Evolutionary conservation across 2,797 vertebrate genomes (phyloP).

Genomic region (Liparis tanakae): DNA sequence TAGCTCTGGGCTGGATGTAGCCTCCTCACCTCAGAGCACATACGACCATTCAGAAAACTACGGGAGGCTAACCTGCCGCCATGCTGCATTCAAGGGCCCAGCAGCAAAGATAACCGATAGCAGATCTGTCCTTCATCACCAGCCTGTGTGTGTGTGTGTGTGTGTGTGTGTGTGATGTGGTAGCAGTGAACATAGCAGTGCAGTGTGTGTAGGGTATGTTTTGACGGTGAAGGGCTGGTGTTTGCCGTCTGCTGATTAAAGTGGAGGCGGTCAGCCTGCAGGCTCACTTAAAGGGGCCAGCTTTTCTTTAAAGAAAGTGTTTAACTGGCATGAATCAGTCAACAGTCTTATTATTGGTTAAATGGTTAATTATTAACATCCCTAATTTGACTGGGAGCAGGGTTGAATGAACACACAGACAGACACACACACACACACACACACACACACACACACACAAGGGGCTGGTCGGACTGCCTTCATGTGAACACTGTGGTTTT

Average conservation of each 20-base stretch:
- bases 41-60: not conserved
- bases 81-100: not conserved
- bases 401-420: not conserved
- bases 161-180: not conserved
- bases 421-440: conserved; percentile 9
- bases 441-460: not conserved
- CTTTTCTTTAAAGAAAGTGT: too few relatives aligned
- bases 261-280: too few relatives aligned
- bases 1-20: not conserved
- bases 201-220: too few relatives aligned
- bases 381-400: not conserved
- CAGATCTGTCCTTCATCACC: not conserved
- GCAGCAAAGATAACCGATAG: not conserved
- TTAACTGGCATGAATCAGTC: too few relatives aligned
- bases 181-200: not conserved
- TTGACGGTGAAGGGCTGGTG: too few relatives aligned
- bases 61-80: not conserved
- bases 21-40: not conserved
- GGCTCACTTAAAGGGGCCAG: too few relatives aligned
- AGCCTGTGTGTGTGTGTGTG: not conserved
- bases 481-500: conserved; percentile 33
- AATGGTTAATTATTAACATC: not conserved
- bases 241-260: too few relatives aligned
- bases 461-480: conserved; percentile 22
- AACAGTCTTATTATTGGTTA: not conserved